A percentile compares a stretch with the other conserved stretches of the same genome.
phyloP scores from a whole-genome alignment of 2,113 vertebrate species.

The Polyodon spathula region DNA sequence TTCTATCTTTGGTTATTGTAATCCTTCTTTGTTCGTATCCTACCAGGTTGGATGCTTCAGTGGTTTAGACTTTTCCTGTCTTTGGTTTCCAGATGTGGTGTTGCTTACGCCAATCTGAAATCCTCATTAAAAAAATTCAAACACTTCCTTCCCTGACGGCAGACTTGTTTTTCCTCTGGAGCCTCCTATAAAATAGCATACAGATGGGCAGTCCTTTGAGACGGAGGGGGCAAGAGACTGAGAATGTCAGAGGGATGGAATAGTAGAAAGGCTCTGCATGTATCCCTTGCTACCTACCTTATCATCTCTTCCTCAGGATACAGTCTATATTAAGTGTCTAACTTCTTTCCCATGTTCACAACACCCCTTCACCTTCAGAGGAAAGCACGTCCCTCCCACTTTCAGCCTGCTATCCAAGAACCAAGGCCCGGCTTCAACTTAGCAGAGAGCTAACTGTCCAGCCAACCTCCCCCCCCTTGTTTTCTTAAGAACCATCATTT shows the following conservation, averaged over 20 bases:
- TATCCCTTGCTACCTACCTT: conserved; percentile 5
- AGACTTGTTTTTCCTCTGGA: conserved; percentile 39
- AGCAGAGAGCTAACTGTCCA: conserved; percentile 8
- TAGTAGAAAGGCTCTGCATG: conserved; percentile 13
- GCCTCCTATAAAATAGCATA: conserved; percentile 46
- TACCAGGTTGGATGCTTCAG: conserved; percentile 23
- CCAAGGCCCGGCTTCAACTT: conserved; percentile 1
- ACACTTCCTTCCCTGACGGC: conserved; percentile 37
- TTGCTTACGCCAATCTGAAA: conserved; percentile 25
- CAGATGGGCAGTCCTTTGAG: conserved; percentile 48
- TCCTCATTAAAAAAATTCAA: conserved; percentile 43
- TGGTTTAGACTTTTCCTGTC: conserved; percentile 26
- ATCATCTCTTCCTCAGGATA: conserved; percentile 12
- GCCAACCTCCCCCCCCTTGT: conserved; percentile 17
- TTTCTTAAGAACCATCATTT: conserved; percentile 25
- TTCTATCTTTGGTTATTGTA: conserved; percentile 27
- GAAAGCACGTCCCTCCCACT: conserved; percentile 22
- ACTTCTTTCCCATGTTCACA: conserved; percentile 34
- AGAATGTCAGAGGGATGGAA: conserved; percentile 15
- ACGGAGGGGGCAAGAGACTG: conserved; percentile 20
- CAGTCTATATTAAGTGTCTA: conserved; percentile 14
- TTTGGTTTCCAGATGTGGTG: conserved; percentile 38
- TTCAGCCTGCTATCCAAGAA: conserved; percentile 1
- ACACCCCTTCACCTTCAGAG: conserved; percentile 39
- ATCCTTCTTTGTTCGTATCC: conserved; percentile 23